Base-by-base conservation (phyloP, 2,113 vertebrate genomes). In the Prionailurus viverrinus region DNA sequence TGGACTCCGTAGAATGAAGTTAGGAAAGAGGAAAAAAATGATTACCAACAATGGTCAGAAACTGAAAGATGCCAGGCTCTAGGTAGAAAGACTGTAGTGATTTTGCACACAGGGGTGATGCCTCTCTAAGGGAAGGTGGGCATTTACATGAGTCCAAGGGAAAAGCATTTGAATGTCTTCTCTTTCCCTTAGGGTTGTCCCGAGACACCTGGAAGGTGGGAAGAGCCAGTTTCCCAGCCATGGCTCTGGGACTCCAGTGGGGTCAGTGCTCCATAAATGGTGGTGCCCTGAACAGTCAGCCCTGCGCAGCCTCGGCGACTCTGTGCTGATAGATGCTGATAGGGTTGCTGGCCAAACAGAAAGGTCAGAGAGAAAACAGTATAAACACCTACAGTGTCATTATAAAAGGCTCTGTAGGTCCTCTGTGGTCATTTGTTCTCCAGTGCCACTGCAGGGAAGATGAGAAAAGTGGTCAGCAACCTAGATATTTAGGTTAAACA, bases 61-160 rank as follows among this genome's bases (percentile, higher is more conserved):
- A 4, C 36, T 3, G 12, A 13, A 55, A 45, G 58, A 23, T 1
- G 11, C 15, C 5, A 7, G 29, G 12, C 8, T 74, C 16, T 19
- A 23, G 3, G 19, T 7, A 8, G 73, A 25, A 45, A 65, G 23
- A 14, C 33, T 25, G 7, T 53, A 10, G 8, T 6, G 1, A 27
- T 16, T 55, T 19, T 33, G 48, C 3, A 31, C 7, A 2, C 3
- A 0, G 0, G 0, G 31, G 2, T 1, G 3, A 0, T 2, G 10
- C 25, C 0, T 45, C 61, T 73, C 48, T 18, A 18, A 0, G 25
- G 69, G 31, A 51, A 78, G 51, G 18, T 21, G 33, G n/a, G 10
- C 5, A 2, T 63, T 69, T 27, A 11, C 14, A 0, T 15, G 7
- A 6, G 13, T n/a, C 9, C 0, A 1, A 2, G 7, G 2, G 29